Conservation (phyloP, 2,888 invertebrate species). For the Pyrgus malvae region DNA sequence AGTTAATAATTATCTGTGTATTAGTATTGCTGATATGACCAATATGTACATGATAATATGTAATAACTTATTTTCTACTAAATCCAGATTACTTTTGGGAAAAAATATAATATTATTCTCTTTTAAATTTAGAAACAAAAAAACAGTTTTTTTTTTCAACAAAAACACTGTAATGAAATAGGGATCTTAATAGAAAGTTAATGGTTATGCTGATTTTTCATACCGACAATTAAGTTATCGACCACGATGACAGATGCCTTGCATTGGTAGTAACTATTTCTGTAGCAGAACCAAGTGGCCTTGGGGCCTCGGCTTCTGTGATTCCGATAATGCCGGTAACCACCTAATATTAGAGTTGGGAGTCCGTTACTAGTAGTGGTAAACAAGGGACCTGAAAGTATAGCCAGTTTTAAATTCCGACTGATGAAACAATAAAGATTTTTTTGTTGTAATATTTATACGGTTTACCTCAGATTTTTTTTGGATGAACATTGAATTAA, state of each 20-base stretch:
- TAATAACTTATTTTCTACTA: no score
- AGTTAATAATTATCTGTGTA: no score
- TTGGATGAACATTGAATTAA: no score
- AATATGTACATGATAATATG: no score
- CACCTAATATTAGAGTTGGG: constrained; percentile 34
- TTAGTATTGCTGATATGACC: no score
- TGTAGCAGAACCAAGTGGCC: constrained; percentile 49
- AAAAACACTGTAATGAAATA: not conserved
- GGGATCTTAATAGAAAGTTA: not conserved
- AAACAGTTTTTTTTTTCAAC: not conserved
- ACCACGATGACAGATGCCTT: constrained; percentile 35
- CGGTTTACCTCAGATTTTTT: no score
- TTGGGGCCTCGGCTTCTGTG: constrained; percentile 41
- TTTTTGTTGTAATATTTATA: no score
- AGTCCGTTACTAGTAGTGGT: constrained; percentile 32
- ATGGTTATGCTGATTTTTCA: constrained; percentile 32
- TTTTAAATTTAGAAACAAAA: not conserved
- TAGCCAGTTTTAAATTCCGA: no score
- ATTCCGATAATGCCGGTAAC: constrained; percentile 46
- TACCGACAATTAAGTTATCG: constrained; percentile 25
- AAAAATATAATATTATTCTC: no score
- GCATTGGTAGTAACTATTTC: constrained; percentile 37
- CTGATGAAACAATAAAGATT: not conserved
- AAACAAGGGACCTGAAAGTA: constrained; percentile 22
- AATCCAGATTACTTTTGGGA: no score